phyloP scores from a whole-genome alignment of 2,797 vertebrate species.

The Alectoris magna region DNA sequence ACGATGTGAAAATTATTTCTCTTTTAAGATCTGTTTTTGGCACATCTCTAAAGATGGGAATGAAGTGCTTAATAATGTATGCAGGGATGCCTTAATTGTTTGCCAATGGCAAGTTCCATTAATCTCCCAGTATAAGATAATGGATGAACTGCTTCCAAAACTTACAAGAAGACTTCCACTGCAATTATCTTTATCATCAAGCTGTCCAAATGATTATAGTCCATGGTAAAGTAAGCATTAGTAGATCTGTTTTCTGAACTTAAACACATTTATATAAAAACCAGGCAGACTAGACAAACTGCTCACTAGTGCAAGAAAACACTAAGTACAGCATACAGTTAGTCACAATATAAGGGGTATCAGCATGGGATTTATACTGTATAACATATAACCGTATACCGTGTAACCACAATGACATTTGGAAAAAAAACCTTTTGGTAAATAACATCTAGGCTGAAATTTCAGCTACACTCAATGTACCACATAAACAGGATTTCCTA shows the following conservation, averaged over 20 bases:
- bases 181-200: neutral
- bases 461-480: neutral
- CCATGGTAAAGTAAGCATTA: neutral
- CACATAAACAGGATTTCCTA: neutral
- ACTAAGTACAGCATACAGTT: neutral
- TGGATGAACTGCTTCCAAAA: conserved; percentile 48
- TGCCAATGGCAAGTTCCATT: conserved; percentile 1
- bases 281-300: neutral
- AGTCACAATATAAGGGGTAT: neutral
- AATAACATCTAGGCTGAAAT: neutral
- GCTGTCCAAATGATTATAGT: neutral
- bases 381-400: neutral
- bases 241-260: neutral
- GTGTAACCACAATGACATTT: neutral
- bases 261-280: neutral
- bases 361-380: neutral
- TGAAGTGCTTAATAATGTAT: conserved; percentile 53
- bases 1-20: neutral
- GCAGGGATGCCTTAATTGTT: conserved; percentile 36
- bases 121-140: conserved; percentile 11
- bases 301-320: neutral
- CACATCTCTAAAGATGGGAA: neutral
- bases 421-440: neutral
- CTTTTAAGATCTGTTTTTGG: neutral
- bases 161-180: neutral